A percentile compares a stretch with the other conserved stretches of the same genome.
Conservation (phyloP, 37 sponge, comb jelly and placozoan genomes). For the Axinella damicornis region DNA sequence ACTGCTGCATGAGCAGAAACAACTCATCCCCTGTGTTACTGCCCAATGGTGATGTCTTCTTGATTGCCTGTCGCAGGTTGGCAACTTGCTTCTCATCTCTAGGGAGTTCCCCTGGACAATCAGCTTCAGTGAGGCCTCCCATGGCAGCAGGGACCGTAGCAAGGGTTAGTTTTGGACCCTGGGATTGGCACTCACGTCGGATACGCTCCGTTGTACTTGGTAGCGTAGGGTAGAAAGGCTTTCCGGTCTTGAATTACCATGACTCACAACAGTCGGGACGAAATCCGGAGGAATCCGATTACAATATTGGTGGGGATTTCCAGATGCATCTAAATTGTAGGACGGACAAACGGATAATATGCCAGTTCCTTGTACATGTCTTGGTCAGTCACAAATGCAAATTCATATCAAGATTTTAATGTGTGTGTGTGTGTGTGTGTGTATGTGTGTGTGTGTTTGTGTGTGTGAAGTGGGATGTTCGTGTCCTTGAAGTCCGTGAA, state of each 20-base stretch:
- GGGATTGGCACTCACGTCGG: not conserved
- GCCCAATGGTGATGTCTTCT: not conserved
- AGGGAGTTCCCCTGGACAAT: conserved; percentile 37
- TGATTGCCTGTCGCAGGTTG: not conserved
- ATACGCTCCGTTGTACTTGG: conserved; percentile 22
- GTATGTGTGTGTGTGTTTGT: too few species aligned
- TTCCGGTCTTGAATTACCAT: conserved; percentile 22
- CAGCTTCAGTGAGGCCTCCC: conserved; percentile 41
- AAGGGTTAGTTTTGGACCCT: conserved; percentile 13
- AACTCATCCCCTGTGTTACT: conserved; percentile 7
- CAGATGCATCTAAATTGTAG: too few species aligned
- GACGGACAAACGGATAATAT: too few species aligned
- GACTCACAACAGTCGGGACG: conserved; percentile 18
- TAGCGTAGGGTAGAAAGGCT: conserved; percentile 46
- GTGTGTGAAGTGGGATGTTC: too few species aligned
- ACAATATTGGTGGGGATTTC: too few species aligned
- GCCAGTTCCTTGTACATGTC: too few species aligned
- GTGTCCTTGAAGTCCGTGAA: too few species aligned
- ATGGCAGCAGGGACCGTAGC: conserved; percentile 9
- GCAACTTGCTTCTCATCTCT: conserved; percentile 43
- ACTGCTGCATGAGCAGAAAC: conserved; percentile 59
- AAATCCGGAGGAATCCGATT: conserved; percentile 20
- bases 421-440: too few species aligned
- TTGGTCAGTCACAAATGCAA: too few species aligned
- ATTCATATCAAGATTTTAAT: too few species aligned